These are phyloP conservation scores for Leptoclinus maculatus DNA, from an alignment of 2,797 vertebrate species.

Conservation along the genomic window DNA sequence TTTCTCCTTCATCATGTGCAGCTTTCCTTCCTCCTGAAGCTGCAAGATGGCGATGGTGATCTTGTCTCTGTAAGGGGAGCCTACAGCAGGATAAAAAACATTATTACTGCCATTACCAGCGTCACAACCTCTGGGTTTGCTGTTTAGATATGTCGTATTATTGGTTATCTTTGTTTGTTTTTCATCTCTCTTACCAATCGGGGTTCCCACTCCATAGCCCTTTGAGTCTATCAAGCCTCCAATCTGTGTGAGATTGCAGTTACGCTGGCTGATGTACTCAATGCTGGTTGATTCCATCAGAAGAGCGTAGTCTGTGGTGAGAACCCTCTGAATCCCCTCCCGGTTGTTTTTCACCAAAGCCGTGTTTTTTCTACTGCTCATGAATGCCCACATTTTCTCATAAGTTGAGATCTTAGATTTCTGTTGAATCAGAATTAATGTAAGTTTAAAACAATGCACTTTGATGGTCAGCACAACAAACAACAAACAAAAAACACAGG, in stretches of 20 bases:
- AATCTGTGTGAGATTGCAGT: slow-evolving; percentile 99
- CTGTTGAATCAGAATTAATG: slow-evolving; percentile 77
- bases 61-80: slow-evolving; percentile 97
- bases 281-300: slow-evolving; percentile 99
- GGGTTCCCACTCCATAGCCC: slow-evolving; percentile 98
- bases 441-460: background rate
- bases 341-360: slow-evolving; percentile 95
- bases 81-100: slow-evolving; percentile 71
- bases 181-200: slow-evolving; percentile 89
- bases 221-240: slow-evolving; percentile 98
- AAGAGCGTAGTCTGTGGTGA: slow-evolving; percentile 96
- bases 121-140: background rate
- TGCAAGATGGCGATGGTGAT: slow-evolving; percentile 98
- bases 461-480: background rate
- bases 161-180: background rate
- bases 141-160: background rate
- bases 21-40: slow-evolving; percentile 97
- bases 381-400: slow-evolving; percentile 99
- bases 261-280: slow-evolving; percentile 97
- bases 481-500: background rate
- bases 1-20: slow-evolving; percentile 99
- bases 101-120: background rate
- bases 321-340: slow-evolving; percentile 94
- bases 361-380: slow-evolving; percentile 97
- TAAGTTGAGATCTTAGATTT: slow-evolving; percentile 99